These are phyloP conservation scores for Arizona elegans DNA, from an alignment of 2,113 vertebrate genomes.

Conservation along the genomic window DNA sequence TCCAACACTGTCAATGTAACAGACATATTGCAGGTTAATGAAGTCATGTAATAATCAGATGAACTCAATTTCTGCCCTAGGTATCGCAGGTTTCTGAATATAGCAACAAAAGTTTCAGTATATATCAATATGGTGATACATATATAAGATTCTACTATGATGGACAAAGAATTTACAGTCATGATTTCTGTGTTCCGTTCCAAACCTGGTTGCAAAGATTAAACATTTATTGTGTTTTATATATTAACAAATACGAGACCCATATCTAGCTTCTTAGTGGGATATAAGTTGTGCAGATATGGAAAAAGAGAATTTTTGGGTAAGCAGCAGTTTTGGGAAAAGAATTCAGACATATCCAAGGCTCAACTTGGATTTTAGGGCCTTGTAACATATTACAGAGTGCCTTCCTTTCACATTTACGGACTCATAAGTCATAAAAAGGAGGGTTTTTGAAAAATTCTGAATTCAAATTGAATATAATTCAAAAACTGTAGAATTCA, in stretches of 20 bases:
- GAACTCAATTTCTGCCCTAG: background rate
- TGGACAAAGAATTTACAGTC: background rate
- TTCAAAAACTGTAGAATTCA: no score
- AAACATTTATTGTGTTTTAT: background rate
- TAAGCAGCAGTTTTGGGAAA: background rate
- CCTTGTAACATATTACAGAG: background rate
- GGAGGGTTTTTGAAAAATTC: background rate
- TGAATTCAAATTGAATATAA: background rate
- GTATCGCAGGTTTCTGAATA: background rate
- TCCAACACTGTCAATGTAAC: background rate
- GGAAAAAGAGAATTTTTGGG: background rate
- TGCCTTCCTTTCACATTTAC: background rate
- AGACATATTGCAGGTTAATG: background rate
- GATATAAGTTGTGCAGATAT: background rate
- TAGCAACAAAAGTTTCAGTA: background rate
- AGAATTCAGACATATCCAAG: background rate
- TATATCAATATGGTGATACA: background rate
- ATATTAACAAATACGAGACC: background rate
- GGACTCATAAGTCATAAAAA: background rate
- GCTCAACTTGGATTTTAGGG: background rate
- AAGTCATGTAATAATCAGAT: background rate
- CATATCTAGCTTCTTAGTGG: background rate
- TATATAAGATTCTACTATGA: background rate
- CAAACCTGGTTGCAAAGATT: background rate
- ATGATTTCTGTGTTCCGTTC: background rate